Evolutionary conservation across 1,140 invertebrate species (phyloP).

Genomic region (Papilio xuthus): DNA sequence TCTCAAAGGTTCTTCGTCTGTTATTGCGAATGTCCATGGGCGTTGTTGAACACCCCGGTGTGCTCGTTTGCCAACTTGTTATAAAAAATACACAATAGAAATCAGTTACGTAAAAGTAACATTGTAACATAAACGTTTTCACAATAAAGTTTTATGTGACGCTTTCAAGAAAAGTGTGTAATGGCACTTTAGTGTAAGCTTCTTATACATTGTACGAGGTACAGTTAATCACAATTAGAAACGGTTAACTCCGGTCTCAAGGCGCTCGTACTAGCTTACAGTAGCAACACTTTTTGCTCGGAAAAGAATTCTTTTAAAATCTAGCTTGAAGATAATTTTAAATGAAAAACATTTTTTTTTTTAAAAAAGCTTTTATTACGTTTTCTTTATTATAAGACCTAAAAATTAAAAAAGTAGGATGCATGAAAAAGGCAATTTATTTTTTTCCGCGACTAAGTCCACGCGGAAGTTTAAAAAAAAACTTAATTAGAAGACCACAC

Average conservation of each 20-base stretch:
- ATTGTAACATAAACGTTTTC: background rate
- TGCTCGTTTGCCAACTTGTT: too few species aligned
- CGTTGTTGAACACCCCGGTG: too few species aligned
- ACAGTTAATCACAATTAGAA: slow-evolving; percentile 13
- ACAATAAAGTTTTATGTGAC: background rate
- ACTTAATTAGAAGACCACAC: too few species aligned
- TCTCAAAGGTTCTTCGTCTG: too few species aligned
- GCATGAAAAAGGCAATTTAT: too few species aligned
- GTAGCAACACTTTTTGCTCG: background rate
- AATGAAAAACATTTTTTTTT: background rate
- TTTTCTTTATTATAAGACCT: too few species aligned
- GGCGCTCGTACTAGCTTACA: background rate
- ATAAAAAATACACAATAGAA: too few species aligned
- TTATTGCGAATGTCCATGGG: too few species aligned
- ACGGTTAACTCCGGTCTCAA: background rate
- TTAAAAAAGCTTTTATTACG: background rate
- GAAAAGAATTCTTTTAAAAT: background rate
- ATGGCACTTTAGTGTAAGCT: background rate
- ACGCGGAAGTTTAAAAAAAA: too few species aligned
- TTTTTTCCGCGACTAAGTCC: too few species aligned
- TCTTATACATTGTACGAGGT: background rate
- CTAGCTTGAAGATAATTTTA: too few species aligned
- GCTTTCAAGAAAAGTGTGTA: background rate
- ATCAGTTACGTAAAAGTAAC: background rate
- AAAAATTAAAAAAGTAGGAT: too few species aligned